These are phyloP conservation scores for Raja brachyura DNA, from an alignment of 2,113 vertebrate species.

Conservation along the genomic window DNA sequence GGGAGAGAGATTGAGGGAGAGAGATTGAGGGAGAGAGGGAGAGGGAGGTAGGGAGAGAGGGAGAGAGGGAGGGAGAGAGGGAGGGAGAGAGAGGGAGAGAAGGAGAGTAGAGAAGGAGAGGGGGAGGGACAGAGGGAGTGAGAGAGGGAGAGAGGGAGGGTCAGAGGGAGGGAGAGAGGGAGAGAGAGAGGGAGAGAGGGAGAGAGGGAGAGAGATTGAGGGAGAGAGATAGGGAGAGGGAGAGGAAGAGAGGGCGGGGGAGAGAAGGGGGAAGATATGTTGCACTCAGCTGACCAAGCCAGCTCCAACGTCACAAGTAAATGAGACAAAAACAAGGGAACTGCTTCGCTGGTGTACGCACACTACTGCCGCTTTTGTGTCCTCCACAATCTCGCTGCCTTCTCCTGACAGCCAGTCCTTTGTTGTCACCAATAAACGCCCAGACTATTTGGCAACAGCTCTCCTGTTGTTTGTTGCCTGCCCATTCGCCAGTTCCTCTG, in stretches of 20 bases:
- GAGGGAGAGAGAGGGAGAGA: too few relatives aligned
- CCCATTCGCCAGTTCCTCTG: not conserved
- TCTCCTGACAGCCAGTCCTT: not conserved
- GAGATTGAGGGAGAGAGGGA: too few relatives aligned
- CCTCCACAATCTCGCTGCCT: not conserved
- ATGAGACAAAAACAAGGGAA: slow-evolving; percentile 66
- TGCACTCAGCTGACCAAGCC: slow-evolving; percentile 50
- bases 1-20: too few relatives aligned
- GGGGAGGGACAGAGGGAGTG: slow-evolving; percentile 33
- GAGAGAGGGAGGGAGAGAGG: too few relatives aligned
- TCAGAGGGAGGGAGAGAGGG: too few relatives aligned
- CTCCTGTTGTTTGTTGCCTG: too few relatives aligned
- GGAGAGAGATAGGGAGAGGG: slow-evolving; percentile 41
- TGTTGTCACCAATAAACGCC: not conserved
- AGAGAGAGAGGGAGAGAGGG: not conserved
- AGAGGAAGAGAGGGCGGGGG: slow-evolving; percentile 32
- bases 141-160: not conserved
- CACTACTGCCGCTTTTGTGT: slow-evolving; percentile 17
- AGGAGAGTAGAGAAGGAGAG: too few relatives aligned
- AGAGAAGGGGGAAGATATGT: slow-evolving; percentile 38
- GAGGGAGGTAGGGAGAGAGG: too few relatives aligned
- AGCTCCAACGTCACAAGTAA: slow-evolving; percentile 62
- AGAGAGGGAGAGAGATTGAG: slow-evolving; percentile 38
- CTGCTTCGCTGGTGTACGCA: slow-evolving; percentile 49
- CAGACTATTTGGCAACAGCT: not conserved